These are phyloP conservation scores for Acrobeloides nanus DNA, from an alignment of 2,888 invertebrate species.

Conservation along the genomic window DNA sequence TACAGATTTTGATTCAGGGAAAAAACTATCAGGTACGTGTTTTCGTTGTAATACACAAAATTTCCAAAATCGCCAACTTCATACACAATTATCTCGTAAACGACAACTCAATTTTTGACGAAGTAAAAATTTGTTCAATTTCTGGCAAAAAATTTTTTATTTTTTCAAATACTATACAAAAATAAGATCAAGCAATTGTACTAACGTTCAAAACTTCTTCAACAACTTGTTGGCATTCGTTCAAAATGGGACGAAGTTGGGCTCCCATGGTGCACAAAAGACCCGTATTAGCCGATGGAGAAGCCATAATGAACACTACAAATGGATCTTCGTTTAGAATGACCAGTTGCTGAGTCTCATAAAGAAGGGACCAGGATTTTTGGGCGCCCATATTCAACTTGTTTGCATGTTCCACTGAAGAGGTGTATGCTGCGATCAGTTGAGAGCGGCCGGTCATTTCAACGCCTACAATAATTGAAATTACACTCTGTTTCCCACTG, in stretches of 20 bases:
- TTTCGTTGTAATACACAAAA: too few species aligned
- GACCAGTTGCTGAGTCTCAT: conserved; percentile 26
- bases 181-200: too few species aligned
- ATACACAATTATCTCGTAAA: too few species aligned
- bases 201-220: too few species aligned
- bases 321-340: conserved; percentile 16
- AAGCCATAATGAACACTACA: conserved; percentile 25
- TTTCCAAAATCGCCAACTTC: too few species aligned
- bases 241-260: conserved; percentile 18
- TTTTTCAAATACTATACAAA: too few species aligned
- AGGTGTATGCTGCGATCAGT: conserved; percentile 20
- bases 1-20: too few species aligned
- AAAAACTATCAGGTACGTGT: too few species aligned
- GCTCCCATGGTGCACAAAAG: conserved; percentile 13
- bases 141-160: too few species aligned
- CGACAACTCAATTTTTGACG: too few species aligned
- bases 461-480: conserved; percentile 14
- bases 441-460: conserved; percentile 23
- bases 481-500: neutral
- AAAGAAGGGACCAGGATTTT: conserved; percentile 26
- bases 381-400: conserved; percentile 26
- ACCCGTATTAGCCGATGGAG: conserved; percentile 24
- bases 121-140: too few species aligned
- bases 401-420: conserved; percentile 22
- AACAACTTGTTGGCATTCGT: conserved; percentile 21